These are phyloP conservation scores for Temnothorax longispinosus DNA, from an alignment of 1,140 invertebrate species.

Conservation along the genomic window DNA sequence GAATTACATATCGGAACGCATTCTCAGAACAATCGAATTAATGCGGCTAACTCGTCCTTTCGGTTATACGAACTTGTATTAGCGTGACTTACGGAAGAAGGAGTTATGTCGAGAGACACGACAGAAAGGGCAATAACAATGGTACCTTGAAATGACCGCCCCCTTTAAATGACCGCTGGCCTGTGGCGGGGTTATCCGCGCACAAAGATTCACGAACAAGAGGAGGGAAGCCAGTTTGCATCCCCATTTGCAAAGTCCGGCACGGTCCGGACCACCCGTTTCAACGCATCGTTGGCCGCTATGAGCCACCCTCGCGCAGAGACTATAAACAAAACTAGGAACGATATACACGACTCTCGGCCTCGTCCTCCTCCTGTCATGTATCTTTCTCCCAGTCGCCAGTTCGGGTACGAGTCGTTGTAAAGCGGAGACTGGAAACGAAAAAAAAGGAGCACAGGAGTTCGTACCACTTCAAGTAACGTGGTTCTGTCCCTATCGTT, in stretches of 20 bases:
- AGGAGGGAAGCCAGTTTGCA: slow-evolving; percentile 55
- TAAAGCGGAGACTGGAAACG: neutral
- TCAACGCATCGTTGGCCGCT: slow-evolving; percentile 73
- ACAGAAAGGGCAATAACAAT: slow-evolving; percentile 3
- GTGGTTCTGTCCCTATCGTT: slow-evolving; percentile 15
- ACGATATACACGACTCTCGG: slow-evolving; percentile 69
- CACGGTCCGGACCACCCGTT: slow-evolving; percentile 57
- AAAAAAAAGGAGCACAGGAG: slow-evolving; percentile 25
- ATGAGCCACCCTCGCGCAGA: slow-evolving; percentile 58
- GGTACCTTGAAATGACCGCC: slow-evolving; percentile 11
- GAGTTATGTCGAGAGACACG: neutral
- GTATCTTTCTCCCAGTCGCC: slow-evolving; percentile 40
- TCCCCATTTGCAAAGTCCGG: slow-evolving; percentile 57
- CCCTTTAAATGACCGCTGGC: slow-evolving; percentile 57
- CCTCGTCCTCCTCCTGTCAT: slow-evolving; percentile 54
- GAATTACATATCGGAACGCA: neutral
- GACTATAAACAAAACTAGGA: slow-evolving; percentile 76
- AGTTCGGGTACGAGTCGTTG: neutral
- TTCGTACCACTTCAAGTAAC: slow-evolving; percentile 53
- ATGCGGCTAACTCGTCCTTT: neutral
- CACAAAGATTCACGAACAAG: slow-evolving; percentile 65
- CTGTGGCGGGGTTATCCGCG: slow-evolving; percentile 54
- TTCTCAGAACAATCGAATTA: neutral
- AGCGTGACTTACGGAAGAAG: neutral
- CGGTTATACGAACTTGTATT: neutral